Evolutionary conservation across 2,113 vertebrate species (phyloP).

Genomic region (Seriola aureovittata): DNA sequence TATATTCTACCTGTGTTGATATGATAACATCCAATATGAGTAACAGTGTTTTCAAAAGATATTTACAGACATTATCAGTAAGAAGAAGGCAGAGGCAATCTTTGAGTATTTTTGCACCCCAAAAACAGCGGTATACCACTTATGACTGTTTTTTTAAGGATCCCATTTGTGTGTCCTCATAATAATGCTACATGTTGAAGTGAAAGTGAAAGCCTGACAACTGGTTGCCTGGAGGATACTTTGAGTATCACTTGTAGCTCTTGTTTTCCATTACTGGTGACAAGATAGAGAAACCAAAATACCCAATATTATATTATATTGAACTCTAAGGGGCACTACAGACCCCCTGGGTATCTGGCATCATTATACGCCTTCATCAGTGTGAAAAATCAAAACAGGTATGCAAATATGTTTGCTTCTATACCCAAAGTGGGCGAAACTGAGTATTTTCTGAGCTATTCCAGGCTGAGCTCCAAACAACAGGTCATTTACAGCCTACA

Average conservation of each 20-base stretch:
- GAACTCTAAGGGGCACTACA: neutral
- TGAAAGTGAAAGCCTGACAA: conserved; percentile 32
- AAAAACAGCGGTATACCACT: neutral
- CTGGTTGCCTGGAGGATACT: conserved; percentile 3
- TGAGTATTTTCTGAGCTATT: neutral
- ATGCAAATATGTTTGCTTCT: conserved; percentile 21
- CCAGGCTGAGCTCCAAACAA: conserved; percentile 3
- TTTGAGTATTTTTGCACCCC: neutral
- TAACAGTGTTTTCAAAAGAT: neutral
- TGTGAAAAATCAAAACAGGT: conserved; percentile 6
- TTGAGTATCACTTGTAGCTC: conserved; percentile 39
- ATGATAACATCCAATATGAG: no score
- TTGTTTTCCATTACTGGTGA: conserved; percentile 43
- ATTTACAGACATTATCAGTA: neutral
- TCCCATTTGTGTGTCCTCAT: conserved; percentile 7
- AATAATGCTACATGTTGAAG: conserved; percentile 9
- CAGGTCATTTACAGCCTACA: conserved; percentile 36
- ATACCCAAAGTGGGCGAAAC: neutral
- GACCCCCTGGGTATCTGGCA: neutral
- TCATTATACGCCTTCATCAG: conserved; percentile 13
- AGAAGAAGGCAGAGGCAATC: neutral
- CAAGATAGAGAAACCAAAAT: neutral
- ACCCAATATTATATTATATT: no score
- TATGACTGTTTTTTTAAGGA: neutral
- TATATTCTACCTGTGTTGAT: no score